phyloP scores from a whole-genome alignment of 2,113 vertebrate species.

The Gnathonemus echidnorhynchus region DNA sequence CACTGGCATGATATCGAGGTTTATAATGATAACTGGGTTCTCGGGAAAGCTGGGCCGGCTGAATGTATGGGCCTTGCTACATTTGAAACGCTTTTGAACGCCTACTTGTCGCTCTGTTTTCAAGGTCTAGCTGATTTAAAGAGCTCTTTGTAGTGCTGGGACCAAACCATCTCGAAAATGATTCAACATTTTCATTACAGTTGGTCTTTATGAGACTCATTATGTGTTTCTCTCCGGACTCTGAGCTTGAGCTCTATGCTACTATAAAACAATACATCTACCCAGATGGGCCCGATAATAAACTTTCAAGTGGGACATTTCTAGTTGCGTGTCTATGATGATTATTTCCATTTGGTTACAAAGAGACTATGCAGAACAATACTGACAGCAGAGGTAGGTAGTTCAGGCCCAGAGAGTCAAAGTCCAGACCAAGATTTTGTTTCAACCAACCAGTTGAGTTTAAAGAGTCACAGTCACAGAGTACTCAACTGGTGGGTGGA shows the following conservation, averaged over 20 bases:
- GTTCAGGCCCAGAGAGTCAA: background rate
- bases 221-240: background rate
- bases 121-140: background rate
- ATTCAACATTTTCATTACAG: background rate
- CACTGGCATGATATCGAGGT: background rate
- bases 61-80: background rate
- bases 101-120: background rate
- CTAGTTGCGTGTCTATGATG: background rate
- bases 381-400: background rate
- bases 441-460: background rate
- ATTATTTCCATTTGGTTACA: background rate
- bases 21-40: background rate
- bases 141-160: background rate
- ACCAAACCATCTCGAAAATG: background rate
- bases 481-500: background rate
- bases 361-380: background rate
- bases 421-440: background rate
- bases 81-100: background rate
- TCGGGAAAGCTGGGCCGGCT: background rate
- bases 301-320: background rate
- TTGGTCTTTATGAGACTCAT: background rate
- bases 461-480: background rate
- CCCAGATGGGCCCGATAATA: background rate
- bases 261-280: background rate
- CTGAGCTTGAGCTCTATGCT: background rate